Evolutionary conservation across 92 coral and sea anemone genomes (phyloP).

Genomic region (Pocillopora meandrina): DNA sequence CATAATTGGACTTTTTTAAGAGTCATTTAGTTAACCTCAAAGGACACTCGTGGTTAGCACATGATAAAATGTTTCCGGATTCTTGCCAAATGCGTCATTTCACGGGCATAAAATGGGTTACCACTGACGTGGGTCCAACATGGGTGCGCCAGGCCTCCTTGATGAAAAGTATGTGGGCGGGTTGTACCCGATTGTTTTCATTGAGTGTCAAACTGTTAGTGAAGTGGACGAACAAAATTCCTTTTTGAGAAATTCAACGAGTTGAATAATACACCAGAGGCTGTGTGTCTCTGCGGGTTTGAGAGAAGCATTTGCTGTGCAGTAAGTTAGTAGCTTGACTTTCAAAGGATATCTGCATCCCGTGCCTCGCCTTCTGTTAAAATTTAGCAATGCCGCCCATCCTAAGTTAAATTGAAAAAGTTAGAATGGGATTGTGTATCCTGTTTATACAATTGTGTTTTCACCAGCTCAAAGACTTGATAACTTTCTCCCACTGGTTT

Average conservation of each 20-base stretch:
- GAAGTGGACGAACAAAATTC: constrained; percentile 19
- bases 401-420: no score
- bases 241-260: constrained; percentile 20
- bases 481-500: no score
- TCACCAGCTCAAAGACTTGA: no score
- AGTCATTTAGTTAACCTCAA: constrained; percentile 3
- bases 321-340: no score
- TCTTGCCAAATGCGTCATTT: constrained; percentile 5
- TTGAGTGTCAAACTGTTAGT: constrained; percentile 23
- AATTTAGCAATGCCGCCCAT: no score
- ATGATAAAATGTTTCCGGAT: constrained; percentile 33
- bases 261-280: neutral
- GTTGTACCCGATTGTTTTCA: constrained; percentile 19
- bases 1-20: constrained; percentile 12
- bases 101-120: neutral
- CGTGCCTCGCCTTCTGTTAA: no score
- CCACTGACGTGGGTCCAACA: constrained; percentile 37
- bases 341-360: no score
- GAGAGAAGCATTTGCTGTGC: neutral
- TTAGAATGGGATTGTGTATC: no score
- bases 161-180: constrained; percentile 39
- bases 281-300: neutral
- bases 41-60: constrained; percentile 12
- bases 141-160: constrained; percentile 18
- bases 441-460: no score